Evolutionary conservation across 2,797 vertebrate genomes (phyloP).

Genomic region (Spinus pinus): DNA sequence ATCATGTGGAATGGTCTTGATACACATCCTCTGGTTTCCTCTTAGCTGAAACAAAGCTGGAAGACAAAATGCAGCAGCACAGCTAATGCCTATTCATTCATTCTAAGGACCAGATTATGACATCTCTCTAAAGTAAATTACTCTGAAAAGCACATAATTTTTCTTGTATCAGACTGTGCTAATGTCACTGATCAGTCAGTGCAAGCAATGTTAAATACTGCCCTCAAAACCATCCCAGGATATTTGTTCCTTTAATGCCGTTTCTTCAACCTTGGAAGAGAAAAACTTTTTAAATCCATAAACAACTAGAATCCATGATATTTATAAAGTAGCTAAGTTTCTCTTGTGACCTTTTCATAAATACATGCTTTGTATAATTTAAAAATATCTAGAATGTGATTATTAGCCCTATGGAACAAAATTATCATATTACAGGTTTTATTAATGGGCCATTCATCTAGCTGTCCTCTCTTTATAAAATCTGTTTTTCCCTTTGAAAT

Average conservation of each 20-base stretch:
- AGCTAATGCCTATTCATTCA: background rate
- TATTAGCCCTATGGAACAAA: background rate
- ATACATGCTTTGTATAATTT: background rate
- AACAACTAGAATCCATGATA: background rate
- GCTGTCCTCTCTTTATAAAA: background rate
- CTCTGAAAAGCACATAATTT: background rate
- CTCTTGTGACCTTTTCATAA: background rate
- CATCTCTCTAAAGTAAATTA: background rate
- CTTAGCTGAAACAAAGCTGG: background rate
- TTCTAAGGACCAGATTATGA: background rate
- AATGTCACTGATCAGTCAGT: accelerated
- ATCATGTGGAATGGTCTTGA: background rate
- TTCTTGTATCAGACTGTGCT: background rate
- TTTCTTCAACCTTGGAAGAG: background rate
- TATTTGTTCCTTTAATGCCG: background rate
- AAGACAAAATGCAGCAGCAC: background rate
- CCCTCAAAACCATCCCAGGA: background rate
- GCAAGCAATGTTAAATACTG: background rate
- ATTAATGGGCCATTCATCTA: background rate
- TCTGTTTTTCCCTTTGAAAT: background rate
- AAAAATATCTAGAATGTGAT: background rate
- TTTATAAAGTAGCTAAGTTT: background rate
- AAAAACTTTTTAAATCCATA: background rate
- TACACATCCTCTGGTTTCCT: background rate
- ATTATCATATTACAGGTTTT: background rate